phyloP scores from a whole-genome alignment of 2,113 vertebrate species.

The Stigmatopora argus region DNA sequence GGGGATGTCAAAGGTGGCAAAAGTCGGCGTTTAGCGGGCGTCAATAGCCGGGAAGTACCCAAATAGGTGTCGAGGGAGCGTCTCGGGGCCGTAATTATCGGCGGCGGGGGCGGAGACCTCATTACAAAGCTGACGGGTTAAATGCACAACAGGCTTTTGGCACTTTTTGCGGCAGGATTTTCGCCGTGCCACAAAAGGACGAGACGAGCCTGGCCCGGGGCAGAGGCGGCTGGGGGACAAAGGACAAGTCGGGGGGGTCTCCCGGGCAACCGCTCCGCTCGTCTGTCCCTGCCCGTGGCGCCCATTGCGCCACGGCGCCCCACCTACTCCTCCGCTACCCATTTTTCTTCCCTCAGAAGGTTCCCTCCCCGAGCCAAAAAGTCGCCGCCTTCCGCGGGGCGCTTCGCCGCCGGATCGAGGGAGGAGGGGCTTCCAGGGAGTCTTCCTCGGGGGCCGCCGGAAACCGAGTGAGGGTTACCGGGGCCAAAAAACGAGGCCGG shows the following conservation, averaged over 20 bases:
- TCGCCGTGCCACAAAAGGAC: conserved; percentile 68
- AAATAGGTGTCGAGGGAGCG: background rate
- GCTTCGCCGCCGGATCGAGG: conserved; percentile 15
- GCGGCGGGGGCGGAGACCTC: background rate
- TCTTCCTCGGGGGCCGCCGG: background rate
- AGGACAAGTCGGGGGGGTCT: conserved; percentile 70
- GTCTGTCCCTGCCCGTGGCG: conserved; percentile 66
- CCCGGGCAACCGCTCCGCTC: conserved; percentile 74
- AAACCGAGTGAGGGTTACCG: too few species aligned
- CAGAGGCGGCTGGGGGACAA: conserved; percentile 62
- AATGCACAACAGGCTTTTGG: conserved; percentile 1
- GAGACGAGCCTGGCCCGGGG: conserved; percentile 75
- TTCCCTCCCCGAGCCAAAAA: conserved; percentile 58
- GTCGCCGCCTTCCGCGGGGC: conserved; percentile 53
- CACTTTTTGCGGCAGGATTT: background rate
- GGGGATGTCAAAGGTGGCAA: too few species aligned
- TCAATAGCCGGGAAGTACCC: background rate
- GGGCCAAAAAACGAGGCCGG: too few species aligned
- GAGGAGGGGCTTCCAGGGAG: too few species aligned
- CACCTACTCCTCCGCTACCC: conserved; percentile 49
- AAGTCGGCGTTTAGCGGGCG: too few species aligned
- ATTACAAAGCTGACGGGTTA: conserved; percentile 4
- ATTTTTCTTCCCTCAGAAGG: conserved; percentile 59
- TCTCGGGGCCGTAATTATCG: background rate
- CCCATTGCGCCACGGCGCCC: conserved; percentile 62